Evolutionary conservation across 2,888 invertebrate species (phyloP), one percentile per base, ranked within the genome.

Genomic region (Nemurella pictetii): DNA sequence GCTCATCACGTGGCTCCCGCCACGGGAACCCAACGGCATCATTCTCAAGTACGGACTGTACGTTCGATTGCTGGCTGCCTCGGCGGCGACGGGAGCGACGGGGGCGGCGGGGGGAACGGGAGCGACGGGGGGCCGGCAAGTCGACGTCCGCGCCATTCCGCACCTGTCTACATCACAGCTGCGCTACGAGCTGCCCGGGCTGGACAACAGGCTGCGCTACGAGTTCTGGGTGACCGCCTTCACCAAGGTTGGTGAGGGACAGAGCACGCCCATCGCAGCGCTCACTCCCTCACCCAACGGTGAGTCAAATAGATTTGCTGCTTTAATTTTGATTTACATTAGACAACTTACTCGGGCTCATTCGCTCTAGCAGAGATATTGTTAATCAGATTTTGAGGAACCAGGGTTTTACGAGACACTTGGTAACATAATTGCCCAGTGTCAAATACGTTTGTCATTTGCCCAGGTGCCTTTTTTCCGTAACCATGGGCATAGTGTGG

Each of bases 161-260:
- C 86, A 86, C 30, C 74, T 77, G n/a, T 85, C 85, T 55, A 80
- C 85, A 5, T 80, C 83, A 25, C 84, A 85, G 12, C 84, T 86
- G 0, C 91, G 92, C 87, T 92, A 92, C 87, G 92, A 93, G 87
- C 91, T 92, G 0, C 91, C 90, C 83, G 92, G 92, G 84, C 88
- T 94, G 84, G 92, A 91, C 86, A 90, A 90, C 80, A 90, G 91
- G 74, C 92, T 92, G 87, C 91, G 92, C 27, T 94, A 94, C 88
- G 93, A 93, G 88, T 92, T 90, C 86, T 88, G 89, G 84, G 89
- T 90, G 5, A 88, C 89, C 32, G 91, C 91, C 5, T 90, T 89
- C 85, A 91, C 91, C 0, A 89, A 89, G 84, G 89, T 90, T 84
- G 91, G 91, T 0, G 90, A 90, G 85, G 91, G 91, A 2, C 86